Conservation (phyloP, 2,113 vertebrate genomes). For the Nesoenas mayeri region DNA sequence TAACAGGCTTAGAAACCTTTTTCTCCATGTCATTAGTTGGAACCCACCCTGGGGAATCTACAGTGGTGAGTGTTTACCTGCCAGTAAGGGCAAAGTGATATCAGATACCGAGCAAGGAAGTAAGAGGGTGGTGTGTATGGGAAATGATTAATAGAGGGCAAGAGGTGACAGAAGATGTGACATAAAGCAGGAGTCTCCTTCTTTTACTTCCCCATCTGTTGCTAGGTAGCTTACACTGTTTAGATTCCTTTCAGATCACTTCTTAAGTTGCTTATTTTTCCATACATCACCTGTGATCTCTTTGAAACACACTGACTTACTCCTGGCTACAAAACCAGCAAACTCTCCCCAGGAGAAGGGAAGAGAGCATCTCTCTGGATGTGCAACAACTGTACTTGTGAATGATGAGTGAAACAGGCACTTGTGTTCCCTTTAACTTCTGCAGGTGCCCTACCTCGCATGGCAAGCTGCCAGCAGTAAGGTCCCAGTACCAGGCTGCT, state of each 20-base stretch:
- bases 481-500: not conserved
- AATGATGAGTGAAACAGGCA: not conserved
- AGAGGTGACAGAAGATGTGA: not conserved
- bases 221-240: not conserved
- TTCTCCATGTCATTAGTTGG: not conserved
- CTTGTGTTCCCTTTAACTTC: not conserved
- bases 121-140: not conserved
- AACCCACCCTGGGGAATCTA: not conserved
- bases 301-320: not conserved
- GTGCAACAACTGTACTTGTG: not conserved
- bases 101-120: not conserved
- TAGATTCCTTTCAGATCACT: not conserved
- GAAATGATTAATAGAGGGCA: not conserved
- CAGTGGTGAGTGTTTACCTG: not conserved
- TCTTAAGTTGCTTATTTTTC: not conserved
- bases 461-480: not conserved
- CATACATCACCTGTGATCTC: not conserved
- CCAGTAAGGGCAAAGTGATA: not conserved
- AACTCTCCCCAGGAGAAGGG: not conserved
- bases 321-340: not conserved
- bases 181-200: not conserved
- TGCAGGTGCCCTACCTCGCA: not conserved
- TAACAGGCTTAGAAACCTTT: not conserved
- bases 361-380: not conserved
- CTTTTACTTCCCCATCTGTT: not conserved